A percentile compares a stretch with the other conserved stretches of the same genome.
These are phyloP conservation scores for Rhinichthys klamathensis DNA, from an alignment of 2,113 vertebrate genomes.

Conservation along the genomic window DNA sequence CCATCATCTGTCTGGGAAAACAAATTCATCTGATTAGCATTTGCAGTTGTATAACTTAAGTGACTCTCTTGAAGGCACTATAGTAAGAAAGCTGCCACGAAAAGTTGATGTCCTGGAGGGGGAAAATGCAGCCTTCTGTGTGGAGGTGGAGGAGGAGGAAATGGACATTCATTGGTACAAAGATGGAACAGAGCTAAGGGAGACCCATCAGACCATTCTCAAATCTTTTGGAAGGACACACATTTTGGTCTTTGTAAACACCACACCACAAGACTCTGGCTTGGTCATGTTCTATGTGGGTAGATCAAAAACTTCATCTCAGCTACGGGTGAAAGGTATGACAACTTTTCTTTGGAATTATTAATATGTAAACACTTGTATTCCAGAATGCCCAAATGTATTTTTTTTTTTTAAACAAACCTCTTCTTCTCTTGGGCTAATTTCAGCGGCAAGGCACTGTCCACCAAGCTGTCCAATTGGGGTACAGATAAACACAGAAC, in stretches of 20 bases:
- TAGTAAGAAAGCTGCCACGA: constrained; percentile 85
- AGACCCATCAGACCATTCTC: constrained; percentile 83
- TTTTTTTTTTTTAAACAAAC: not conserved
- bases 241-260: constrained; percentile 92
- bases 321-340: constrained; percentile 93
- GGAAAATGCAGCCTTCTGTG: constrained; percentile 94
- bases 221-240: constrained; percentile 93
- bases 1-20: not conserved
- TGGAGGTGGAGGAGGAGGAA: constrained; percentile 85
- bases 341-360: not conserved
- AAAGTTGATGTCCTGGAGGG: constrained; percentile 95
- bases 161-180: constrained; percentile 89
- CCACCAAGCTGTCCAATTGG: constrained; percentile 84
- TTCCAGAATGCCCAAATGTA: not conserved
- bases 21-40: not conserved
- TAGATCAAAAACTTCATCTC: constrained; percentile 89
- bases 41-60: not conserved
- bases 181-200: constrained; percentile 83
- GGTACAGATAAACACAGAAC: constrained; percentile 85
- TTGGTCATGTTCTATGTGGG: constrained; percentile 86
- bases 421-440: constrained; percentile 46
- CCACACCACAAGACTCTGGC: constrained; percentile 88
- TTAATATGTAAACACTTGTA: not conserved
- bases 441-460: constrained; percentile 82
- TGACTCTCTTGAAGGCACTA: constrained; percentile 70